A percentile compares a stretch with the other conserved stretches of the same genome.
Evolutionary conservation across 2,797 vertebrate species (phyloP).

Genomic region (Melopsittacus undulatus): DNA sequence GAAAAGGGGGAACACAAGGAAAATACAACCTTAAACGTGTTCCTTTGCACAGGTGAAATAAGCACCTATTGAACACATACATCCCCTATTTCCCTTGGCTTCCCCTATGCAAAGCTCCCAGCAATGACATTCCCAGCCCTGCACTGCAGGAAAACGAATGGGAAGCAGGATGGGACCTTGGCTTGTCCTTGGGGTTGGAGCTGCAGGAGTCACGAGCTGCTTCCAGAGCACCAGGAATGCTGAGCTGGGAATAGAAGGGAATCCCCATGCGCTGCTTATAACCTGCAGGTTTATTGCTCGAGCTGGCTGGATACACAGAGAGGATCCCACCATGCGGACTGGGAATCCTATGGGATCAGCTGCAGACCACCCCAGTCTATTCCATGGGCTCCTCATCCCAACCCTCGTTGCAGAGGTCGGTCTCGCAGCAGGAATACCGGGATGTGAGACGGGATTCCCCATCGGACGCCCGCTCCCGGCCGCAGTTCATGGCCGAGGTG

Average conservation of each 20-base stretch:
- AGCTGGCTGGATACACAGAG: fast-evolving
- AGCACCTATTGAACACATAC: fast-evolving
- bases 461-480: background rate
- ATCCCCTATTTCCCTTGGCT: background rate
- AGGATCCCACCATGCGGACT: fast-evolving
- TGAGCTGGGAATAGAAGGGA: background rate
- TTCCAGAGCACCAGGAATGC: background rate
- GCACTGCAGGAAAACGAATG: background rate
- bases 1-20: background rate
- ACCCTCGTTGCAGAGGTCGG: slow-evolving; percentile 19
- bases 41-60: background rate
- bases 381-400: background rate
- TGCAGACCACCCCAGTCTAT: fast-evolving
- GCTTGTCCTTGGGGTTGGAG: background rate
- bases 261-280: background rate
- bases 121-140: background rate
- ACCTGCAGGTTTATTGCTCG: background rate
- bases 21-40: background rate
- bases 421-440: slow-evolving; percentile 20
- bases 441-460: background rate
- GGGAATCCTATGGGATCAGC: fast-evolving
- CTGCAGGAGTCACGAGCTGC: background rate
- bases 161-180: background rate
- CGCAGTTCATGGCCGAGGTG: slow-evolving; percentile 17
- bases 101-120: background rate